These are phyloP conservation scores for Megaustenia siamemsis DNA, from an alignment of 2,888 invertebrate genomes.

Conservation along the genomic window DNA sequence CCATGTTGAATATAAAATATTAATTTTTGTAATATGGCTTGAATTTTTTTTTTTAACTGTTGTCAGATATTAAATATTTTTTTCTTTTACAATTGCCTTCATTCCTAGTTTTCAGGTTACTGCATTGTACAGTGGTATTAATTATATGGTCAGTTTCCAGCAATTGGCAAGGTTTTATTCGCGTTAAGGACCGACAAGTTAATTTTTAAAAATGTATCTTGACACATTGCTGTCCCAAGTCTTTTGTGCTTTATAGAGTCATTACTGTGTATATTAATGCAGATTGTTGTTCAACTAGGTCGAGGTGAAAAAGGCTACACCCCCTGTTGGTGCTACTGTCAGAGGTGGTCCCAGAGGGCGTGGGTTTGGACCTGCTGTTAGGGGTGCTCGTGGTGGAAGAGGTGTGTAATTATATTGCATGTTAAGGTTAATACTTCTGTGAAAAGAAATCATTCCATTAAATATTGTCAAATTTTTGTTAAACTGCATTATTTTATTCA, in stretches of 20 bases:
- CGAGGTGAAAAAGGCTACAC: slow-evolving; percentile 96
- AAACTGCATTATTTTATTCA: no score
- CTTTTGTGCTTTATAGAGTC: not conserved
- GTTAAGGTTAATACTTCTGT: no score
- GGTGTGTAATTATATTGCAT: slow-evolving; percentile 42
- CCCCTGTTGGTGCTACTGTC: slow-evolving; percentile 76
- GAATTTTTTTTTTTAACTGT: not conserved
- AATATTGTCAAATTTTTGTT: no score
- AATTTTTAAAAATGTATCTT: not conserved
- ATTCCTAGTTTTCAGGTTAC: not conserved
- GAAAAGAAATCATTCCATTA: no score
- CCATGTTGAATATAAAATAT: slow-evolving; percentile 22
- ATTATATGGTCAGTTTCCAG: not conserved
- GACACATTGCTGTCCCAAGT: slow-evolving; percentile 10
- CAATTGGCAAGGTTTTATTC: slow-evolving; percentile 31
- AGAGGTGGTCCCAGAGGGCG: slow-evolving; percentile 67
- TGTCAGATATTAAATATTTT: not conserved
- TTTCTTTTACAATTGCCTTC: not conserved
- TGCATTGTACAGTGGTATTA: not conserved
- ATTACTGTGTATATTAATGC: not conserved
- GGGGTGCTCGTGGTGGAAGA: slow-evolving; percentile 67
- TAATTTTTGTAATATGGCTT: slow-evolving; percentile 20
- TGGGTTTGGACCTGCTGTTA: slow-evolving; percentile 65
- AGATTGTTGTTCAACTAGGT: slow-evolving; percentile 63
- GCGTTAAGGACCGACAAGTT: not conserved